Base-by-base conservation (phyloP, 2,797 vertebrate genomes). In the Picus viridis region DNA sequence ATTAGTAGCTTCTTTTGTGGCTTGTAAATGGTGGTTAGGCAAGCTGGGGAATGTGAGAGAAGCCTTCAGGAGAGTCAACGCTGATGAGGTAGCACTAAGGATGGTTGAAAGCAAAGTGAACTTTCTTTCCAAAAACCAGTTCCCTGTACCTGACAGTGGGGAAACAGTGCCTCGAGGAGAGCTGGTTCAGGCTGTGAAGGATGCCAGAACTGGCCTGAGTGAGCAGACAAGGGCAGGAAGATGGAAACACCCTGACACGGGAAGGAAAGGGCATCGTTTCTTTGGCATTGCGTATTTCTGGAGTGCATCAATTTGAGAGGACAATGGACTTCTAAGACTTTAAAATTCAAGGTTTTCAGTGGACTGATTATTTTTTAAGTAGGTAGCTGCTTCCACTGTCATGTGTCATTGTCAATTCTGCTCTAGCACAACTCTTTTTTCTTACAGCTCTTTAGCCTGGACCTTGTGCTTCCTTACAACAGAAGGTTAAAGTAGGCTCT, bases 51-150 rank as follows among this genome's bases (percentile, higher is more conserved):
- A 16, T 3, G 56, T 54, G 86, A 84, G 58, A 75, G 20, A 71
- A 0, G 45, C 4, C 6, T 49, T 95, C 85, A 93, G 89, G 80
- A 96, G 94, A 94, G 92, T 47, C 81, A 76, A 88, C 11, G 53
- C 69, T 53, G 85, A 88, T 95, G 96, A 96, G 95, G 96, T 95
- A 96, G 96, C 92, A 91, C 86, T 88, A 93, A 65, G 81, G 71
- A 64, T 58, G 80, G 81, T 72, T 62, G 80, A 56, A 93, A 86
- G 63, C 9, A 3, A 74, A 87, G 78, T 39, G 72, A 92, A 86
- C 45, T 69, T 79, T 57, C 79, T 90, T 91, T 47, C 74, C 14
- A 36, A 82, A 89, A 75, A 75, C 4, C 27, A 41, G 64, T 80
- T 89, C 79, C 68, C 83, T 57, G 22, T 62, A 76, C 70, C 64